These are phyloP conservation scores for Lophius americanus DNA, from an alignment of 2,797 vertebrate species.

Conservation along the genomic window DNA sequence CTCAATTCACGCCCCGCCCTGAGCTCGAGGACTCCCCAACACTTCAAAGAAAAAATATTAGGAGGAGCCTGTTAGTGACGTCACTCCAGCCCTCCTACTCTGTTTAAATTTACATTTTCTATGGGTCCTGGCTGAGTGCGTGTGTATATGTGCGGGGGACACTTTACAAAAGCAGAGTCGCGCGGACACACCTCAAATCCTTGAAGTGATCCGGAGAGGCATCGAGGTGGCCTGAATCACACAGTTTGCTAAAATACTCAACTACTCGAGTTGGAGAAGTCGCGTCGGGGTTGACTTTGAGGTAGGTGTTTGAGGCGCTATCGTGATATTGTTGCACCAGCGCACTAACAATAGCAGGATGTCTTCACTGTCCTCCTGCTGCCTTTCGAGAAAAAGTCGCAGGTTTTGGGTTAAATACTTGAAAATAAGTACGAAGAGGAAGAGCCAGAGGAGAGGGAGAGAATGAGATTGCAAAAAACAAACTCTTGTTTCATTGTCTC, in stretches of 20 bases:
- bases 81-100: conserved; percentile 68
- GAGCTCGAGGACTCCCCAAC: conserved; percentile 68
- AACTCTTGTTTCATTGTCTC: conserved; percentile 76
- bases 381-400: not conserved
- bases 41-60: conserved; percentile 37
- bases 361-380: conserved; percentile 27
- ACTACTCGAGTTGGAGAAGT: conserved; percentile 67
- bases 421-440: conserved; percentile 11
- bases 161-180: conserved; percentile 61
- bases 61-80: conserved; percentile 59
- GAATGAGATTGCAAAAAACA: conserved; percentile 44
- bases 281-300: conserved; percentile 69
- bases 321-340: conserved; percentile 46
- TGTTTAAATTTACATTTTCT: conserved; percentile 82
- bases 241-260: conserved; percentile 62
- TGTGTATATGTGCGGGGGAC: conserved; percentile 51
- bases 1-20: conserved; percentile 62
- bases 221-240: conserved; percentile 56
- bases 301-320: conserved; percentile 69
- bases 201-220: conserved; percentile 59
- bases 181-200: conserved; percentile 74
- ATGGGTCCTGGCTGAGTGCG: conserved; percentile 68
- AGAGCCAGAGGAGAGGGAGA: not conserved
- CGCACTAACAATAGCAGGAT: conserved; percentile 74
- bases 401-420: conserved; percentile 7